These are phyloP conservation scores for Contarinia nasturtii DNA, from an alignment of 1,140 invertebrate genomes.

Conservation along the genomic window DNA sequence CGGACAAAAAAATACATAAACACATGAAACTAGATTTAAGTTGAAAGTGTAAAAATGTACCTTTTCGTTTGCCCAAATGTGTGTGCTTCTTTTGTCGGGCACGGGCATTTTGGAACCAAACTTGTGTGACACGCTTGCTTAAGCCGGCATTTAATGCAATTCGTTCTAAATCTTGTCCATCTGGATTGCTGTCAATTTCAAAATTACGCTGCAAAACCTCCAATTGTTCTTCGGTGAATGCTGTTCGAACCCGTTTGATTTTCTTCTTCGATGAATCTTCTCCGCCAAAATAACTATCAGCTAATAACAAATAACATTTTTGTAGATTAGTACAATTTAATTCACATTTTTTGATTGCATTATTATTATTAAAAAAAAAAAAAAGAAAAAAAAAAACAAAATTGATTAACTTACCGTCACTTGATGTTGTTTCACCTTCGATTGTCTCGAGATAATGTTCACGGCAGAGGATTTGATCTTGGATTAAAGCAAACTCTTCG, in stretches of 20 bases:
- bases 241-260: constrained; percentile 90
- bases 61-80: constrained; percentile 58
- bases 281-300: constrained; percentile 52
- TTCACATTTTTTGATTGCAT: too few relatives aligned
- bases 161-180: constrained; percentile 92
- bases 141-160: constrained; percentile 96
- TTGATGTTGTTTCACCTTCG: constrained; percentile 73
- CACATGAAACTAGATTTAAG: too few relatives aligned
- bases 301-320: constrained; percentile 22
- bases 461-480: constrained; percentile 84
- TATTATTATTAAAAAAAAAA: too few relatives aligned
- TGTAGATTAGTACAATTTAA: not conserved
- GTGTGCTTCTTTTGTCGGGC: constrained; percentile 93
- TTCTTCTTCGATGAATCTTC: constrained; percentile 81
- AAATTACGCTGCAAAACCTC: constrained; percentile 95
- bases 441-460: constrained; percentile 87
- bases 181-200: constrained; percentile 93
- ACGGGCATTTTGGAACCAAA: constrained; percentile 97
- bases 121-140: constrained; percentile 95
- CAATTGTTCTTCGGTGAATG: constrained; percentile 95
- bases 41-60: constrained; percentile 7
- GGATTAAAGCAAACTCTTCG: constrained; percentile 91
- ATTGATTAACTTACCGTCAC: constrained; percentile 41
- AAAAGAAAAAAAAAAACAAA: not conserved
- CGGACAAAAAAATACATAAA: too few relatives aligned